Base-by-base conservation (phyloP, 2,888 invertebrate genomes). In the Microctonus aethiopoides region DNA sequence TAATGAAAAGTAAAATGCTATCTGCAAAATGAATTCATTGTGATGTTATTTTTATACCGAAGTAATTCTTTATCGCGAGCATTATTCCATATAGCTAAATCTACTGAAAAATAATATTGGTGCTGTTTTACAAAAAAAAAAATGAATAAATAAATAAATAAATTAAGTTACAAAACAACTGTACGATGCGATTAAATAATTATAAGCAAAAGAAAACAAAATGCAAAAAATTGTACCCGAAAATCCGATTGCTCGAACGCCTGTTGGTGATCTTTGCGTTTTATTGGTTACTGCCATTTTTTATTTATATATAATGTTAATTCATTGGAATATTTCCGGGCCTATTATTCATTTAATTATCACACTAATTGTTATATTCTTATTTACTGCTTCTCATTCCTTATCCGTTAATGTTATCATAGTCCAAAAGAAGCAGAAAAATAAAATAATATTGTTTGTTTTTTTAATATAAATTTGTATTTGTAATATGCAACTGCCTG, bases 31-130 rank as follows among this genome's bases (percentile, higher is more conserved):
- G 13, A 60, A 65, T 60, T 59, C 39, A 46, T 77, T 78, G 68
- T 52, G 70, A 76, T 64, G 72, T 79, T 79, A 79, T 79, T 79
- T 79, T 79, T 78, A 61, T 79, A 79, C 71, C 72, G 71, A 70
- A 73, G 61, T 70, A 60, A 74, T 74, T 72, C 68, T 64, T 68
- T 66, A 60, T 34, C n/a, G 41, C 41, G 51, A 13, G 39, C 20
- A 63, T 63, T 32, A 26, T 51, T 36, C 34, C 34, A 34, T 24
- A 52, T 52, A 46, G 52, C 22, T 11, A 51, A 13, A 34, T 64
- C 52, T 64, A 22, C 54, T n/a, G 4, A 24, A 29, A 39, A 39
- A 39, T 24, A 20, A 9, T 54, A 52, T 64, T 64, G 64, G 64
- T 64, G 64, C 64, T 64, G 32, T 63, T 61, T 41, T 61, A 51